Percentiles rank a stretch among this genome's conserved stretches.
These are phyloP conservation scores for Crematogaster levior DNA, from an alignment of 2,888 invertebrate species.

Conservation along the genomic window DNA sequence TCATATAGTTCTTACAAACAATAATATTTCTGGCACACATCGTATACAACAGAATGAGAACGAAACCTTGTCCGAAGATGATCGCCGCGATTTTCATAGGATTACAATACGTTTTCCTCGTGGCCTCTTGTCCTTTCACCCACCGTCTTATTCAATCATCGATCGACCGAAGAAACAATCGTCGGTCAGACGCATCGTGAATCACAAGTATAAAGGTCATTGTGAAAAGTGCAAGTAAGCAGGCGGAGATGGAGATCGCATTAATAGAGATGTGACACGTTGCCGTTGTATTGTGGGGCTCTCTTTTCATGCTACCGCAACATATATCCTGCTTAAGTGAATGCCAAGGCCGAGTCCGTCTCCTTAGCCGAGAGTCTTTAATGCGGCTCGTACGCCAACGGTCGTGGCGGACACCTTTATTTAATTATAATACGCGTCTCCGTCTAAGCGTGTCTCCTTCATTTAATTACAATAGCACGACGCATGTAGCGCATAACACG, in stretches of 20 bases:
- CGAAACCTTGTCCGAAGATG: slow-evolving; percentile 9
- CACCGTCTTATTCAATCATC: slow-evolving; percentile 31
- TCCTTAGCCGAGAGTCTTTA: slow-evolving; percentile 41
- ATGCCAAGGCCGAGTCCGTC: slow-evolving; percentile 44
- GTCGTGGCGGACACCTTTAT: slow-evolving; percentile 43
- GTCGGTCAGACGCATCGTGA: slow-evolving; percentile 44
- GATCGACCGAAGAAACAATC: slow-evolving; percentile 49
- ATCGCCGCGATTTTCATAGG: slow-evolving; percentile 4
- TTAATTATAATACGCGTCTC: slow-evolving; percentile 53
- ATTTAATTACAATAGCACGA: slow-evolving; percentile 82
- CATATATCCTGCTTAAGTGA: slow-evolving; percentile 38
- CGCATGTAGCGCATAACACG: slow-evolving; percentile 68
- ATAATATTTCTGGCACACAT: neutral
- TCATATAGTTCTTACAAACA: neutral
- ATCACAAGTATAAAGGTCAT: slow-evolving; percentile 47
- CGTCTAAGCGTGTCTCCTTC: slow-evolving; percentile 74
- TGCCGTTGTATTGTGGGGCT: slow-evolving; percentile 42
- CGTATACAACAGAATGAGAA: neutral
- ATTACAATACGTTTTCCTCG: slow-evolving; percentile 21
- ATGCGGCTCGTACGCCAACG: slow-evolving; percentile 42
- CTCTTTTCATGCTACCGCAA: slow-evolving; percentile 50
- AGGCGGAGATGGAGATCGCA: slow-evolving; percentile 44
- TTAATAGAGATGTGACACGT: slow-evolving; percentile 55
- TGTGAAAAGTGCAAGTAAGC: slow-evolving; percentile 53
- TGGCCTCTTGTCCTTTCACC: slow-evolving; percentile 24